These are phyloP conservation scores for Gymnogyps californianus DNA, from an alignment of 2,113 vertebrate species.

Conservation along the genomic window DNA sequence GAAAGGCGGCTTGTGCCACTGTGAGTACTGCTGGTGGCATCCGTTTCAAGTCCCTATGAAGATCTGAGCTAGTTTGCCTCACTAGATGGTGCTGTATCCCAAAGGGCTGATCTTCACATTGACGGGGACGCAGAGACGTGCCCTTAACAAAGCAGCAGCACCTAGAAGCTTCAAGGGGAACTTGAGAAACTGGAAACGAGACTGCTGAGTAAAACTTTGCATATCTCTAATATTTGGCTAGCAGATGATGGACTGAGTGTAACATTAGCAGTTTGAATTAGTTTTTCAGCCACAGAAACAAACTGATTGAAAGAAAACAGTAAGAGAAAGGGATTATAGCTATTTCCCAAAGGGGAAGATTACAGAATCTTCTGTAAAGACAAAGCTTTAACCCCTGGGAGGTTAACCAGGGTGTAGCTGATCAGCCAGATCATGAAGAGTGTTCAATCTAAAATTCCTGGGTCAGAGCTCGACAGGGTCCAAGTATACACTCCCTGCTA, in stretches of 20 bases:
- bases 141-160: neutral
- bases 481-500: neutral
- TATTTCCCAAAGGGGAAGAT: neutral
- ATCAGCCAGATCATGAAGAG: neutral
- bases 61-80: neutral
- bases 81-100: conserved; percentile 46
- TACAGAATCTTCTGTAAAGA: neutral
- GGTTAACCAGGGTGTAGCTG: neutral
- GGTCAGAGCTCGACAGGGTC: neutral
- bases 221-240: neutral
- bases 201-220: neutral
- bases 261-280: neutral
- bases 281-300: neutral
- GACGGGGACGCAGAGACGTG: neutral
- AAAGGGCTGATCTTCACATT: neutral
- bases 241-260: neutral
- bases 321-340: neutral
- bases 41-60: neutral
- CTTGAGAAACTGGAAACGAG: neutral
- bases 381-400: neutral
- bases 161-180: neutral
- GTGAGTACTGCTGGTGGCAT: neutral
- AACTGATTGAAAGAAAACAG: neutral
- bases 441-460: neutral
- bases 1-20: neutral